Percentiles rank a stretch among this genome's conserved stretches.
Conservation (phyloP, 37 sponge, comb jelly and placozoan species). For the Ianthella basta region DNA sequence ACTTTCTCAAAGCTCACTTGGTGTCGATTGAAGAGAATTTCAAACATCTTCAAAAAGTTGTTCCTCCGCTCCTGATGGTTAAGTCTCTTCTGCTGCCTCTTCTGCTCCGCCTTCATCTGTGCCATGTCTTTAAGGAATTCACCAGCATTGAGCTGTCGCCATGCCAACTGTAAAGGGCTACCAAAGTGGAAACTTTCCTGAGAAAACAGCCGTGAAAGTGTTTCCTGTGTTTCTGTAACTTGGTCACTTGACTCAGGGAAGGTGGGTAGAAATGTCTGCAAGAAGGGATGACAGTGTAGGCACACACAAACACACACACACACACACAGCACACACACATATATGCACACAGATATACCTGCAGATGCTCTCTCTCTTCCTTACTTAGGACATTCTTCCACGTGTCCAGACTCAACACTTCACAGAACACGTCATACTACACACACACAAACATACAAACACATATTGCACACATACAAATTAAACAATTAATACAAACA, state of each 20-base stretch:
- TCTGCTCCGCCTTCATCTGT: background rate
- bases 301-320: background rate
- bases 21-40: conserved; percentile 24
- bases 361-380: conserved; percentile 63
- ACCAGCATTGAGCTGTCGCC: conserved; percentile 35
- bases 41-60: conserved; percentile 17
- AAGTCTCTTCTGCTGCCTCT: background rate
- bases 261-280: conserved; percentile 6
- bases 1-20: background rate
- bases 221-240: background rate
- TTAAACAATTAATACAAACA: no score
- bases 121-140: background rate
- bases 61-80: background rate
- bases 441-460: no score
- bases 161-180: conserved; percentile 53
- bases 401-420: conserved; percentile 65
- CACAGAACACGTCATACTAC: conserved; percentile 40
- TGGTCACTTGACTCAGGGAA: background rate
- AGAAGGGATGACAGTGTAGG: background rate
- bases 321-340: background rate
- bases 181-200: conserved; percentile 68
- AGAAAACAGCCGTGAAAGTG: conserved; percentile 45
- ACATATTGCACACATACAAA: no score
- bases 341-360: background rate
- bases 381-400: conserved; percentile 64